phyloP scores from a whole-genome alignment of 1,140 invertebrate genomes.

The Chrysomallon squamiferum region DNA sequence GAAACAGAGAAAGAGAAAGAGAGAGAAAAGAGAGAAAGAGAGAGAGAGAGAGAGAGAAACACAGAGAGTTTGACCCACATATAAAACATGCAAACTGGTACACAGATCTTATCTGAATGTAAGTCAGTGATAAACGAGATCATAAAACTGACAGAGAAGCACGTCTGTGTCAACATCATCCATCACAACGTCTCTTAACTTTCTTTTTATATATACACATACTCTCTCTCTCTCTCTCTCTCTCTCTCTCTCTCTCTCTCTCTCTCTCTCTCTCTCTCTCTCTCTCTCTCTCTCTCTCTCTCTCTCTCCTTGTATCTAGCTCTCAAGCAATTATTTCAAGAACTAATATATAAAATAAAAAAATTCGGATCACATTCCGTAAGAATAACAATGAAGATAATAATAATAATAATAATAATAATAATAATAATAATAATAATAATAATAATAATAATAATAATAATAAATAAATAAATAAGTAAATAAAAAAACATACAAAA shows the following conservation, averaged over 20 bases:
- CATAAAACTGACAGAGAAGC: too few relatives aligned
- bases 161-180: too few relatives aligned
- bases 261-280: neutral
- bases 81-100: neutral
- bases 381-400: neutral
- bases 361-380: neutral
- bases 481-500: neutral
- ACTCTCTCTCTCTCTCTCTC: too few relatives aligned
- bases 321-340: neutral
- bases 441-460: neutral
- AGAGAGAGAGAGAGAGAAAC: neutral
- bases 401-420: neutral
- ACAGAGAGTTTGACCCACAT: neutral
- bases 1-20: neutral
- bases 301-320: neutral
- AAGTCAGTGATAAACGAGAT: too few relatives aligned
- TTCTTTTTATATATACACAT: too few relatives aligned
- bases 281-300: neutral
- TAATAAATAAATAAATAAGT: neutral
- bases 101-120: too few relatives aligned
- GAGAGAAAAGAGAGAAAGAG: neutral
- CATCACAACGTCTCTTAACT: too few relatives aligned
- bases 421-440: neutral
- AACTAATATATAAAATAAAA: neutral
- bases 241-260: too few relatives aligned